Percentiles rank a stretch among this genome's conserved stretches.
These are phyloP conservation scores for Leucoraja ocellata DNA, from an alignment of 2,797 vertebrate genomes.

Conservation along the genomic window DNA sequence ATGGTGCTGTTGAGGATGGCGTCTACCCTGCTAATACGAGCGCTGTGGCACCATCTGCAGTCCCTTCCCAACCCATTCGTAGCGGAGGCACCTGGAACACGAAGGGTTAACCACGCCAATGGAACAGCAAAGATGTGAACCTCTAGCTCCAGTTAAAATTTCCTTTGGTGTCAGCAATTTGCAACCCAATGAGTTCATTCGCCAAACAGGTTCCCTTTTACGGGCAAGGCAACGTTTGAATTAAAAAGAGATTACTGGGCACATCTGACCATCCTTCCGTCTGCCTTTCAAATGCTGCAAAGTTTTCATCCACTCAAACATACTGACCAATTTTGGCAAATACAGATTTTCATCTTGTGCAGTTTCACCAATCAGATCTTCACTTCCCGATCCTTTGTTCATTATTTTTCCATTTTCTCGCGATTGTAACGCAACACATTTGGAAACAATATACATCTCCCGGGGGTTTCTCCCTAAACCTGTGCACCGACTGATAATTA, in stretches of 20 bases:
- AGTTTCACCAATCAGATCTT: background rate
- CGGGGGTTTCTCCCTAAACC: background rate
- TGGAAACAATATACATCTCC: background rate
- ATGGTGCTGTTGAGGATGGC: no score
- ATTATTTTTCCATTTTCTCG: background rate
- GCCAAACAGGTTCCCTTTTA: slow-evolving; percentile 23
- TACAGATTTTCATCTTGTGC: background rate
- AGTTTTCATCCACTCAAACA: background rate
- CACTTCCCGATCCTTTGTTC: background rate
- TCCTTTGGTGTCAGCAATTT: background rate
- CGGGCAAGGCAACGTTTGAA: slow-evolving; percentile 11
- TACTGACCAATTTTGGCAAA: background rate
- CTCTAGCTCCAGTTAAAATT: background rate
- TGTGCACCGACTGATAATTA: background rate
- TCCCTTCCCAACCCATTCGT: no score
- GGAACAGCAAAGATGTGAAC: background rate
- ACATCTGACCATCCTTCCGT: slow-evolving; percentile 17
- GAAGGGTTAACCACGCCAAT: background rate
- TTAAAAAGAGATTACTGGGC: slow-evolving; percentile 16
- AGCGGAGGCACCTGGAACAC: background rate
- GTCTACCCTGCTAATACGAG: no score
- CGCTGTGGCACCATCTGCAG: no score
- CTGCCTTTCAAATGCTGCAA: slow-evolving; percentile 1
- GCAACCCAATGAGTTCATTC: slow-evolving; percentile 6
- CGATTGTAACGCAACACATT: background rate